These are phyloP conservation scores for Coccyzus lansbergi DNA, from an alignment of 2,797 vertebrate genomes.

Conservation along the genomic window DNA sequence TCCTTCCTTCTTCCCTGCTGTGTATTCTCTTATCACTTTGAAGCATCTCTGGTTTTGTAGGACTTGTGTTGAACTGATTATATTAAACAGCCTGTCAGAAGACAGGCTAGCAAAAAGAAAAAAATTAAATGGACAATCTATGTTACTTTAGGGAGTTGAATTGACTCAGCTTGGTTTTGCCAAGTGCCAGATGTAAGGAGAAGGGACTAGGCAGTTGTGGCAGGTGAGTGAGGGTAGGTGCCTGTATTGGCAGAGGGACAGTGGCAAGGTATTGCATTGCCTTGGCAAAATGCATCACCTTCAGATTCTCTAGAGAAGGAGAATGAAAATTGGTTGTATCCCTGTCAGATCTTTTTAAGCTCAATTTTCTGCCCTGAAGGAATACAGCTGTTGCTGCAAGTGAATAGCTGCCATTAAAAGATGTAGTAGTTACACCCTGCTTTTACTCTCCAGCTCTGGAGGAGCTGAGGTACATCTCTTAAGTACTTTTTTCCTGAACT, in stretches of 20 bases:
- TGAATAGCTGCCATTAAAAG: conserved; percentile 17
- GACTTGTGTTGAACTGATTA: neutral
- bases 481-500: neutral
- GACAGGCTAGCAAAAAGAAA: neutral
- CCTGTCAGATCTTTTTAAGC: conserved; percentile 46
- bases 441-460: neutral
- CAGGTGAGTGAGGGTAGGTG: neutral
- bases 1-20: neutral
- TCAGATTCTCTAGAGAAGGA: neutral
- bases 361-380: conserved; percentile 51
- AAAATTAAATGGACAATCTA: neutral
- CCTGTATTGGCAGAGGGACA: neutral
- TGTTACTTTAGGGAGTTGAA: neutral
- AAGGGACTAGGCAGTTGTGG: neutral
- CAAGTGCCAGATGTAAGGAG: neutral
- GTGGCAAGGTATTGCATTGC: neutral
- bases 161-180: neutral
- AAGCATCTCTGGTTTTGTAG: neutral
- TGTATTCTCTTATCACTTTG: neutral
- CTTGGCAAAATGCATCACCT: neutral
- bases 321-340: neutral
- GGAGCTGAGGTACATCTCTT: neutral
- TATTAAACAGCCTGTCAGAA: neutral
- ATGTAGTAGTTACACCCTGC: neutral
- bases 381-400: conserved; percentile 51